These are phyloP conservation scores for Tetragonula clypearis DNA, from an alignment of 1,140 invertebrate species.

Conservation along the genomic window DNA sequence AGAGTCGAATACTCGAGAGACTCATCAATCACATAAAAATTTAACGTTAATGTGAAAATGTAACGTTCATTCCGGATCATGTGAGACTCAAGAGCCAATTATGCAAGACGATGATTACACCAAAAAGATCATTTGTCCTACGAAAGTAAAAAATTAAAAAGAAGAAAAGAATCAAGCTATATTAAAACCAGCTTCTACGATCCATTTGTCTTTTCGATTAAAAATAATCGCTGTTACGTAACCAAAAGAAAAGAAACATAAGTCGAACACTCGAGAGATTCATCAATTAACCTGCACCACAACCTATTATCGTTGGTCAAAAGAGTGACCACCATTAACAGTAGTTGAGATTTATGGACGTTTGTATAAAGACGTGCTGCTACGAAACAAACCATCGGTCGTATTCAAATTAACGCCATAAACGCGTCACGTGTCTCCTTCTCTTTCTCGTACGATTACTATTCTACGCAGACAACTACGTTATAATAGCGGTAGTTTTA, in stretches of 20 bases:
- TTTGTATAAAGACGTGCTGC: background rate
- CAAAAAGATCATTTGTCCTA: background rate
- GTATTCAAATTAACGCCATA: conserved; percentile 34
- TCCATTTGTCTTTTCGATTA: background rate
- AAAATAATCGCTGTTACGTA: background rate
- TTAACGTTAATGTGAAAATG: no score
- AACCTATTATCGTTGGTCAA: background rate
- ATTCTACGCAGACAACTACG: background rate
- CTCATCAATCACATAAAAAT: no score
- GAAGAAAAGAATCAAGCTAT: background rate
- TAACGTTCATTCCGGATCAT: no score
- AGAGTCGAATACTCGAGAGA: no score
- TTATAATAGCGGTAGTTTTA: conserved; percentile 16
- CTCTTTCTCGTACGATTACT: background rate
- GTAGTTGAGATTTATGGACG: background rate
- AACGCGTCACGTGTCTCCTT: background rate
- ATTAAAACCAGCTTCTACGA: no score
- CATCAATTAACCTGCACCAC: background rate
- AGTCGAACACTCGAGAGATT: background rate
- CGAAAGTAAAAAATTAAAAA: background rate
- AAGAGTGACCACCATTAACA: background rate
- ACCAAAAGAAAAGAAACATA: background rate
- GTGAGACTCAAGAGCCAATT: no score
- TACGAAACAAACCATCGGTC: background rate
- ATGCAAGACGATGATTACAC: no score